Base-by-base conservation (phyloP, 2,113 vertebrate species). In the Lucifuga dentata region DNA sequence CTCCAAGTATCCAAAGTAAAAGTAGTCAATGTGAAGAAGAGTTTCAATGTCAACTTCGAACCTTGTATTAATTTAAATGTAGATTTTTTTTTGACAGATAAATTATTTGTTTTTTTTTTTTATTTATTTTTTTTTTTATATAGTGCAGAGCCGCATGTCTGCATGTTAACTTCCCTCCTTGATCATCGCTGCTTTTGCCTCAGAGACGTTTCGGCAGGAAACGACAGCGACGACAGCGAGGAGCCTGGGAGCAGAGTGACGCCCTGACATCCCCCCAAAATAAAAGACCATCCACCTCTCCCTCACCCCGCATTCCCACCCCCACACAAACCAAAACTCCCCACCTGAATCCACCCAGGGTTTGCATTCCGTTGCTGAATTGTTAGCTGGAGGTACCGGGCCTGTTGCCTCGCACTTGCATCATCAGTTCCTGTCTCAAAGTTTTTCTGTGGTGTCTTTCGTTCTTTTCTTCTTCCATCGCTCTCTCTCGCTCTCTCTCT, bases 371-470 rank as follows among this genome's bases (percentile, higher is more conserved):
- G 83, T 92, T 92, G 83, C 90, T 68, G 81, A 82, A 86, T 89
- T 63, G 71, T 85, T 89, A 85, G 81, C 85, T 48, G 44, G 63
- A 66, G 83, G 85, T 86, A 87, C 86, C 77, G 70, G 81, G 24
- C 84, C 43, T 89, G 88, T 93, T 92, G 90, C 92, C 79, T 69
- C 5, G 58, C 71, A 41, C 82, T 93, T 93, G 84, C 92, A 93
- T 93, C 92, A 93, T 91, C 78, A 32, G 48, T 70, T 79, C 39
- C 60, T 55, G 69, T 86, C 86, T 84, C 66, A 65, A 84, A 82
- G 78, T 85, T 82, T 21, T 79, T 50, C 73, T n/a, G 46, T 11
- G 10, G 45, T 38, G 58, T 77, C 71, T 85, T 73, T 20, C 36
- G 40, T 16, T 48, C 33, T 32, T 38, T 56, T 68, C 74, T 50